Base-by-base conservation (phyloP, 64 coral and sea anemone genomes). In the Porites australiensis region DNA sequence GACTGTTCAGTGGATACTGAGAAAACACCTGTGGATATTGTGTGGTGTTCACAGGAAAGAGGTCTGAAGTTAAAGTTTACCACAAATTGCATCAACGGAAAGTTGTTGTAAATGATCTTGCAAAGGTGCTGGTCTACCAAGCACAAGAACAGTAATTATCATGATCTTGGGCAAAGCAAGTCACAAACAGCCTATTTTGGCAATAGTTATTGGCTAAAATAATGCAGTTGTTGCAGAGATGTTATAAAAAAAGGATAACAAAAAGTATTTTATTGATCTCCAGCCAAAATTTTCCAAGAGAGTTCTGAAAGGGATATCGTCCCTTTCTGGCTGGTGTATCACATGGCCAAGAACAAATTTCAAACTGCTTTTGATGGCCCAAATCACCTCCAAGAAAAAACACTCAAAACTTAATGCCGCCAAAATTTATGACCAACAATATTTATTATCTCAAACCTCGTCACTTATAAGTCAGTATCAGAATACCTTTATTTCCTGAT, bases 131-230 rank as follows among this genome's bases (percentile, higher is more conserved):
- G 13, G 49, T 51, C 13, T 50, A 76, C 73, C 15, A 76, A n/a
- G 18, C 18, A 76, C 16, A 6, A 49, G 18, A 46, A 6, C 27
- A 37, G 27, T 37, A 37, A 37, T 37, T 50, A 46, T 76, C 50
- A 47, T 46, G 49, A 46, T 76, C 73, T 76, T 16, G 16, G 73
- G 45, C 49, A 15, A 47, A 16, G 16, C 50, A 47, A 76, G 8
- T 50, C 4, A 51, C 23, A 44, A 45, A 76, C 50, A 76, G 73
- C 73, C 49, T 76, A 76, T 76, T 76, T 76, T 76, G 73, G 8
- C 50, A 76, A 76, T 76, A 13, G 15, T 13, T 12, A 76, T 18
- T 18, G 73, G 27, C 50, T 46, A 46, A 76, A 47, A 76, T 76
- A 46, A 50, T 19, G 73, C 73, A 76, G 50, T 76, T 47, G 19